Conservation (phyloP, 2,797 vertebrate genomes). For the Chelonia mydas region DNA sequence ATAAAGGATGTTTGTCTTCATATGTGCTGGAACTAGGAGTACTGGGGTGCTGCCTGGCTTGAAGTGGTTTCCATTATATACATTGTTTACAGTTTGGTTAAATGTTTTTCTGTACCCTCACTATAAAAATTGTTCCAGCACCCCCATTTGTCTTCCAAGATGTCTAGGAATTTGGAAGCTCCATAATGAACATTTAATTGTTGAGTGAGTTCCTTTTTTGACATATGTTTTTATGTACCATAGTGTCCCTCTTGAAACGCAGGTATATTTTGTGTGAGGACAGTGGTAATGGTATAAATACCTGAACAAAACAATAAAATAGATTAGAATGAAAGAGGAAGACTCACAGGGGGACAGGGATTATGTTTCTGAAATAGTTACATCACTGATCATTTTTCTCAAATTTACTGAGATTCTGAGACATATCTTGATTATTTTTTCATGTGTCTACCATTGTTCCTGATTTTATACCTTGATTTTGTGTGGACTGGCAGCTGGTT, state of each 20-base stretch:
- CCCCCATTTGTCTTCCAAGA: not conserved
- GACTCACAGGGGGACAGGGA: not conserved
- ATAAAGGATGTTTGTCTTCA: not conserved
- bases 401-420: not conserved
- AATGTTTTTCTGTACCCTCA: too few species aligned
- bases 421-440: constrained; percentile 14
- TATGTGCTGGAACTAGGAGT: too few species aligned
- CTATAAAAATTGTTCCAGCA: too few species aligned
- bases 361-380: not conserved
- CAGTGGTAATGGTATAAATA: not conserved
- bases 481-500: constrained; percentile 3
- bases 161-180: not conserved
- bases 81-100: too few species aligned
- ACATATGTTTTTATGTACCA: not conserved
- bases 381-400: not conserved
- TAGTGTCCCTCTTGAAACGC: not conserved
- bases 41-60: too few species aligned
- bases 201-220: not conserved
- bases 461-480: constrained; percentile 6
- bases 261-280: not conserved
- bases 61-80: too few species aligned
- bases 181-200: not conserved
- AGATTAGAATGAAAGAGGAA: not conserved
- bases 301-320: not conserved
- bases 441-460: not conserved